phyloP scores from a whole-genome alignment of 2,797 vertebrate species.

The Taenioides sp. region DNA sequence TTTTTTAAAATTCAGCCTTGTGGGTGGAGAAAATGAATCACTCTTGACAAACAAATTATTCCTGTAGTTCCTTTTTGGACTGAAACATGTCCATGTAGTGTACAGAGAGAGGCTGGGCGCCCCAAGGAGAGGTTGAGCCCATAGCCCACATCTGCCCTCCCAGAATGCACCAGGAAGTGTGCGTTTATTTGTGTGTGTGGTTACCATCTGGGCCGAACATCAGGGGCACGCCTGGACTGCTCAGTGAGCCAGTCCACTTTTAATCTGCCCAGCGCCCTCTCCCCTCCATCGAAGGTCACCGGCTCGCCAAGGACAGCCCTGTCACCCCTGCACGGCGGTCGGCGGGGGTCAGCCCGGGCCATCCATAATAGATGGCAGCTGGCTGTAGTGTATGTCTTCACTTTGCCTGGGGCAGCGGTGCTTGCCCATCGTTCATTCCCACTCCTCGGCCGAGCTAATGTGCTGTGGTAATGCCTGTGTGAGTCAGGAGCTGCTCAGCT shows the following conservation, averaged over 20 bases:
- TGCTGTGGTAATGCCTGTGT: slow-evolving; percentile 75
- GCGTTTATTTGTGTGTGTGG: slow-evolving; percentile 45
- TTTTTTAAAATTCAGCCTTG: not conserved
- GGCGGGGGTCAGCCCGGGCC: slow-evolving; percentile 67
- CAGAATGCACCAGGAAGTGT: slow-evolving; percentile 57
- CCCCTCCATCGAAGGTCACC: slow-evolving; percentile 73
- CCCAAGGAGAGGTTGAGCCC: slow-evolving; percentile 58
- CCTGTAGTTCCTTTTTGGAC: not conserved
- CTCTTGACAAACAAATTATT: not conserved
- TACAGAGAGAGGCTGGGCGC: slow-evolving; percentile 48
- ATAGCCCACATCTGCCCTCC: slow-evolving; percentile 71
- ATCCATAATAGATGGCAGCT: slow-evolving; percentile 80
- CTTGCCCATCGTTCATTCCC: slow-evolving; percentile 76
- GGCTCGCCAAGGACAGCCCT: slow-evolving; percentile 74
- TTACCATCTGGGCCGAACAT: slow-evolving; percentile 79
- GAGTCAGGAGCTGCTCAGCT: slow-evolving; percentile 70
- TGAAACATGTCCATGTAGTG: slow-evolving; percentile 38
- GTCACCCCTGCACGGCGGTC: slow-evolving; percentile 71
- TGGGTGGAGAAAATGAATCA: not conserved
- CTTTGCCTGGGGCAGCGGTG: slow-evolving; percentile 73
- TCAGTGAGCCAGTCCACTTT: slow-evolving; percentile 77
- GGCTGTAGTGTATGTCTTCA: slow-evolving; percentile 76
- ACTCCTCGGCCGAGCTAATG: slow-evolving; percentile 70
- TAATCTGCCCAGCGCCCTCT: slow-evolving; percentile 76
- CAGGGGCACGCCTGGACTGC: slow-evolving; percentile 76